phyloP scores from a whole-genome alignment of 92 coral and sea anemone species.

The Chrysogorgia sp. region DNA sequence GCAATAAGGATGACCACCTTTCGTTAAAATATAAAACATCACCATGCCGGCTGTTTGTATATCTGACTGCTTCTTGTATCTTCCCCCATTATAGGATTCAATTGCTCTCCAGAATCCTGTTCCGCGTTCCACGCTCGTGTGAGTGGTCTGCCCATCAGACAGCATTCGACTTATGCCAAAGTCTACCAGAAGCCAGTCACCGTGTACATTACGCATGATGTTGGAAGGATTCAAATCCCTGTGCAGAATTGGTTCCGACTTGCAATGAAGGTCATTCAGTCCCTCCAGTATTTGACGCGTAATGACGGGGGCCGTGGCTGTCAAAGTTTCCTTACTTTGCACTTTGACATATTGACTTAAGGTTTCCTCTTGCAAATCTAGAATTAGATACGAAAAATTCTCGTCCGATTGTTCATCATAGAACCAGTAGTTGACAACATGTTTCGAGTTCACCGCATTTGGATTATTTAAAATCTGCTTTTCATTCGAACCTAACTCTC shows the following conservation, averaged over 20 bases:
- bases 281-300: too few species aligned
- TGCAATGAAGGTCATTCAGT: neutral
- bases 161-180: too few species aligned
- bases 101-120: neutral
- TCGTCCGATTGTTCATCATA: neutral
- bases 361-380: neutral
- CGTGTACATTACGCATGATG: too few species aligned
- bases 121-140: neutral
- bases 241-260: neutral
- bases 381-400: neutral
- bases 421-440: neutral
- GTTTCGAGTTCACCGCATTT: neutral
- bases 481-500: neutral
- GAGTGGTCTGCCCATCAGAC: neutral
- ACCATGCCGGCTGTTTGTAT: constrained; percentile 8
- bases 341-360: neutral
- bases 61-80: neutral
- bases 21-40: neutral
- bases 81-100: neutral
- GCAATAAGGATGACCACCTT: neutral
- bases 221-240: neutral
- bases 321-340: neutral
- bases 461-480: neutral
- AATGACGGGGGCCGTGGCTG: neutral
- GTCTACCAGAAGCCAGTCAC: too few species aligned